A percentile compares a stretch with the other conserved stretches of the same genome.
phyloP scores from a whole-genome alignment of 2,888 invertebrate species.

The Ectemnius continuus region DNA sequence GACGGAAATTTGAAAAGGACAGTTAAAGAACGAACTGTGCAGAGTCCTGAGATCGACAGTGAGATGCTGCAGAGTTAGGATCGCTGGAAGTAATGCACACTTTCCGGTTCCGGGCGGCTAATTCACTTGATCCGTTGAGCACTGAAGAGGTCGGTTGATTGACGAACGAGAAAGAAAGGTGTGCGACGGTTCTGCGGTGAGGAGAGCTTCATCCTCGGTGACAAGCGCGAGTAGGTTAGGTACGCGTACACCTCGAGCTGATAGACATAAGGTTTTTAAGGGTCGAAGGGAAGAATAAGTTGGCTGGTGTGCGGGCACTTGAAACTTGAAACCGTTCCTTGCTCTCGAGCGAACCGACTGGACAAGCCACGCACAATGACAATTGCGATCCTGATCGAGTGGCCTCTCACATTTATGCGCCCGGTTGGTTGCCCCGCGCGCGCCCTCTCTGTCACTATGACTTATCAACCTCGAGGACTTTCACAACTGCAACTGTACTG shows the following conservation, averaged over 20 bases:
- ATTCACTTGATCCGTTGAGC: constrained; percentile 74
- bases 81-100: constrained; percentile 29
- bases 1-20: too few relatives aligned
- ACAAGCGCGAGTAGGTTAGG: constrained; percentile 20
- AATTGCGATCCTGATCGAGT: constrained; percentile 43
- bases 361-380: constrained; percentile 49
- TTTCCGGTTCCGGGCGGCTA: constrained; percentile 62
- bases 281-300: too few relatives aligned
- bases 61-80: constrained; percentile 5
- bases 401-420: neutral
- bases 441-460: neutral
- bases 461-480: too few relatives aligned
- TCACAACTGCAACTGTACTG: too few relatives aligned
- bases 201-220: constrained; percentile 34
- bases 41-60: too few relatives aligned
- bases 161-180: constrained; percentile 68
- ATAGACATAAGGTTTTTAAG: too few relatives aligned
- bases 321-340: constrained; percentile 73
- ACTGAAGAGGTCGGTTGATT: constrained; percentile 75
- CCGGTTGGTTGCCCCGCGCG: neutral
- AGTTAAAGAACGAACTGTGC: too few relatives aligned
- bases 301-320: constrained; percentile 60
- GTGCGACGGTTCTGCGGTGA: constrained; percentile 65
- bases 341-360: constrained; percentile 25
- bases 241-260: too few relatives aligned